These are phyloP conservation scores for Carassius auratus DNA, from an alignment of 2,113 vertebrate genomes.

Conservation along the genomic window DNA sequence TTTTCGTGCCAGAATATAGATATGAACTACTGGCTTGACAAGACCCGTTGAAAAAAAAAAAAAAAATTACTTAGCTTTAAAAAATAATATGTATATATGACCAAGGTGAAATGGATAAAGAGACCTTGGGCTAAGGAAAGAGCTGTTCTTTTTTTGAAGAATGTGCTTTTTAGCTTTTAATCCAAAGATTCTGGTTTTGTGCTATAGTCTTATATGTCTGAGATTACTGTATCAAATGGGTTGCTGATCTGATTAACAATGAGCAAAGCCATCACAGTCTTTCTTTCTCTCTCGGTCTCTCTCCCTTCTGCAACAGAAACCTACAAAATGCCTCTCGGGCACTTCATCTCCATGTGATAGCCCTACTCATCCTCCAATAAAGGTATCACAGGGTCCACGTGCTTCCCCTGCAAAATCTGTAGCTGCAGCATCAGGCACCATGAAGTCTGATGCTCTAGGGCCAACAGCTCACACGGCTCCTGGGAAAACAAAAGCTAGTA, in stretches of 20 bases:
- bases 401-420: slow-evolving; percentile 56
- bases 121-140: neutral
- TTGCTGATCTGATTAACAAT: slow-evolving; percentile 19
- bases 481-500: slow-evolving; percentile 79
- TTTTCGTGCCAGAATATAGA: neutral
- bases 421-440: slow-evolving; percentile 76
- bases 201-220: neutral
- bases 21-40: neutral
- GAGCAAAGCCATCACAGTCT: slow-evolving; percentile 11
- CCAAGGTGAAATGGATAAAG: neutral
- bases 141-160: neutral
- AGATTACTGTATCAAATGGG: neutral
- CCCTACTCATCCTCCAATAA: slow-evolving; percentile 70
- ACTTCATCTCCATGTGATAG: slow-evolving; percentile 67
- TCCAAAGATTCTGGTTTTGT: slow-evolving; percentile 1
- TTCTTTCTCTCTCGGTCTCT: neutral
- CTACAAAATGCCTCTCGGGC: slow-evolving; percentile 66
- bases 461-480: slow-evolving; percentile 77
- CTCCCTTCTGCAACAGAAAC: slow-evolving; percentile 59
- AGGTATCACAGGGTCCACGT: slow-evolving; percentile 64
- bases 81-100: neutral
- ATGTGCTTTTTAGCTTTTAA: slow-evolving; percentile 18
- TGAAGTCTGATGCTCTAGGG: slow-evolving; percentile 94
- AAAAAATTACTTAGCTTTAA: neutral
- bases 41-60: neutral